A percentile compares a stretch with the other conserved stretches of the same genome.
These are phyloP conservation scores for Piprites chloris DNA, from an alignment of 2,113 vertebrate genomes.

Conservation along the genomic window DNA sequence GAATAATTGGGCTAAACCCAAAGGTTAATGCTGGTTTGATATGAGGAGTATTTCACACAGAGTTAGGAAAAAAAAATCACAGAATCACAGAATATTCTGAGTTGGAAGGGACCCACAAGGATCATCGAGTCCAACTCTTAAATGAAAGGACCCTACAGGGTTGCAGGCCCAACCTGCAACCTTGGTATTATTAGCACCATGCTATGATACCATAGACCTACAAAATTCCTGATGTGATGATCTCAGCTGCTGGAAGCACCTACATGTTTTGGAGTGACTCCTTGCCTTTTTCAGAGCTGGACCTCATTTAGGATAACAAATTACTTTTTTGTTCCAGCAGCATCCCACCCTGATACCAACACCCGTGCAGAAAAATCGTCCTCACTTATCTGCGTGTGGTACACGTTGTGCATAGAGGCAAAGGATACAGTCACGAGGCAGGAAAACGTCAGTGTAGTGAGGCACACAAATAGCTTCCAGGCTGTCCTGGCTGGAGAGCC, in stretches of 20 bases:
- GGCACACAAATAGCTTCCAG: neutral
- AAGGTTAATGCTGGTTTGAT: neutral
- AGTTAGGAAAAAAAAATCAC: neutral
- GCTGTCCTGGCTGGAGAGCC: neutral
- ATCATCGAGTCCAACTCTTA: neutral
- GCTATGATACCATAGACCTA: neutral
- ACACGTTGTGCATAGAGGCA: neutral
- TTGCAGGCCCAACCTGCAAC: neutral
- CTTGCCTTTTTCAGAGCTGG: neutral
- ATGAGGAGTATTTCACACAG: neutral
- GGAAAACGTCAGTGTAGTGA: neutral
- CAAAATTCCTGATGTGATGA: neutral
- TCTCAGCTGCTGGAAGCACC: neutral
- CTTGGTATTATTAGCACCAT: neutral
- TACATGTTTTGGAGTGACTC: neutral
- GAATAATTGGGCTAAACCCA: neutral
- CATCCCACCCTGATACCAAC: neutral
- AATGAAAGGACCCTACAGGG: neutral
- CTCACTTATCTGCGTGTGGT: neutral
- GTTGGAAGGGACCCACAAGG: neutral
- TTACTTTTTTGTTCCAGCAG: neutral
- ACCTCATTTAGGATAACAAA: neutral
- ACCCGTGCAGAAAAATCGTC: neutral
- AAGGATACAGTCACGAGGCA: neutral
- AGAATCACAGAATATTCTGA: neutral